A percentile compares a stretch with the other conserved stretches of the same genome.
Evolutionary conservation across 2,888 invertebrate genomes (phyloP).

Genomic region (Tiliacea aurago): DNA sequence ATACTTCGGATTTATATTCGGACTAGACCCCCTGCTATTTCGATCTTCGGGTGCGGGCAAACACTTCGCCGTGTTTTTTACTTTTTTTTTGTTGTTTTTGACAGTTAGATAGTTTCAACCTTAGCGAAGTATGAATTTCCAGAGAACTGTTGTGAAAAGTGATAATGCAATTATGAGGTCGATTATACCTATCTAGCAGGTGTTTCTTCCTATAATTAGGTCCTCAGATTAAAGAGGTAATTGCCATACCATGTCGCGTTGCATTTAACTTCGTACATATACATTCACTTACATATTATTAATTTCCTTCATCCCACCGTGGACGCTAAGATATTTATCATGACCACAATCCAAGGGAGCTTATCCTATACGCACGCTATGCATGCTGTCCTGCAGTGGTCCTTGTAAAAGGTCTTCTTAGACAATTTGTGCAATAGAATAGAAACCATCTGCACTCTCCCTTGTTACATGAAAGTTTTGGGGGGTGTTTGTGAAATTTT

Average conservation of each 20-base stretch:
- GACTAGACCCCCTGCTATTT: too few relatives aligned
- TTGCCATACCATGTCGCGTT: conserved; percentile 28
- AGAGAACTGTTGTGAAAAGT: not conserved
- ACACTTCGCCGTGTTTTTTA: too few relatives aligned
- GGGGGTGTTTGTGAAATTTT: not conserved
- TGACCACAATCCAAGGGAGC: conserved; percentile 19
- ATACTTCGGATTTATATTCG: too few relatives aligned
- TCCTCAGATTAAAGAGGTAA: conserved; percentile 5
- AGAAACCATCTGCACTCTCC: conserved; percentile 2
- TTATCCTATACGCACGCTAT: conserved; percentile 41
- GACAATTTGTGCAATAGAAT: conserved; percentile 1
- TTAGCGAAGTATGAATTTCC: not conserved
- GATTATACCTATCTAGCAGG: conserved; percentile 20
- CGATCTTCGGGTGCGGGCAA: too few relatives aligned
- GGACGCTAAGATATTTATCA: conserved; percentile 45
- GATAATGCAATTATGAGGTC: not conserved
- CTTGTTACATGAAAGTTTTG: not conserved
- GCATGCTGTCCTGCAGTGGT: conserved; percentile 22
- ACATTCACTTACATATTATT: conserved; percentile 44
- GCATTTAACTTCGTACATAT: conserved; percentile 24
- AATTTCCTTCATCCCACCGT: conserved; percentile 48
- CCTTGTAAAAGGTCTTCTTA: not conserved
- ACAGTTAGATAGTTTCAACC: not conserved
- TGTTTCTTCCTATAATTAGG: conserved; percentile 1
- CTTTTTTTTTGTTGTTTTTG: too few relatives aligned